phyloP scores from a whole-genome alignment of 2,888 invertebrate species.

The Thereva nobilitata region DNA sequence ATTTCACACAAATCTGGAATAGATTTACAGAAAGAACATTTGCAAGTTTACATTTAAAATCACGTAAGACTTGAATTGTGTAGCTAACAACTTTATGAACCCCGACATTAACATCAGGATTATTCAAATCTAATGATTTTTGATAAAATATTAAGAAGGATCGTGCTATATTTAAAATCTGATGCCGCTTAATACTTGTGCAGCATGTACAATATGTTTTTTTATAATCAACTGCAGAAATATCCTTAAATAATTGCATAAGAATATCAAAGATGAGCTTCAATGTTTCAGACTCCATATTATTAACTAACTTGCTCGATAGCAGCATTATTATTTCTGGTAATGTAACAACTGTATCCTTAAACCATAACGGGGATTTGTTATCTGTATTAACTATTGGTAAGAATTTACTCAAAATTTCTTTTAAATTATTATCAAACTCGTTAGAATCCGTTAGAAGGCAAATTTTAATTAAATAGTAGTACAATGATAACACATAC shows the following conservation, averaged over 20 bases:
- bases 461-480: conserved; percentile 11
- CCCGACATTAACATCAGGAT: neutral
- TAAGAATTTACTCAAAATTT: conserved; percentile 19
- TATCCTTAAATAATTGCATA: conserved; percentile 7
- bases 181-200: conserved; percentile 12
- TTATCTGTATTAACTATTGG: neutral
- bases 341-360: conserved; percentile 10
- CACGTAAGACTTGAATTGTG: neutral
- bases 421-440: conserved; percentile 14
- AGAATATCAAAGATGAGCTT: conserved; percentile 13
- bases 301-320: neutral
- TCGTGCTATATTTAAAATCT: conserved; percentile 5
- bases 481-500: conserved; percentile 3
- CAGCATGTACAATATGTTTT: conserved; percentile 23
- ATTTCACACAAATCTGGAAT: conserved; percentile 1
- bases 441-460: neutral
- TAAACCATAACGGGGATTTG: conserved; percentile 12
- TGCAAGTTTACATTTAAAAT: conserved; percentile 14
- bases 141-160: conserved; percentile 5
- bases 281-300: neutral
- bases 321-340: conserved; percentile 3
- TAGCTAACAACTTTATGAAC: conserved; percentile 15
- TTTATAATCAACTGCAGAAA: conserved; percentile 12
- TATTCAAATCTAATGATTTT: conserved; percentile 13
- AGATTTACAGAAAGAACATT: conserved; percentile 5